phyloP scores from a whole-genome alignment of 2,797 vertebrate species.

The Rachycentron canadum region DNA sequence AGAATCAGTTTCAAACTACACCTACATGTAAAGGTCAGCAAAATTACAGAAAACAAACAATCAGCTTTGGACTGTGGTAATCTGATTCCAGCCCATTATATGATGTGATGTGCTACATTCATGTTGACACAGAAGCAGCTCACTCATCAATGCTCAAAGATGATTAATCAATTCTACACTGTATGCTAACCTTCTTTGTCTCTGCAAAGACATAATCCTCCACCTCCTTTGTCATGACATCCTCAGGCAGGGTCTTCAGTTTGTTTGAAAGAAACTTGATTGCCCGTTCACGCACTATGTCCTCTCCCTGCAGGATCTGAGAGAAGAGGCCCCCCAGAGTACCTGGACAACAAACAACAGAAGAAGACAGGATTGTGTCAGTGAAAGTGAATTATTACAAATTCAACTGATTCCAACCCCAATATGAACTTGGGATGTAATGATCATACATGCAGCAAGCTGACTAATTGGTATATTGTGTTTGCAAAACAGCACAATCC shows the following conservation, averaged over 20 bases:
- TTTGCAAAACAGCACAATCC: neutral
- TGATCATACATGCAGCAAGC: neutral
- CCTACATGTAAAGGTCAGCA: too few relatives aligned
- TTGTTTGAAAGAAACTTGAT: slow-evolving; percentile 97
- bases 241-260: slow-evolving; percentile 93
- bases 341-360: slow-evolving; percentile 76
- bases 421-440: neutral
- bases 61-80: neutral
- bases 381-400: neutral
- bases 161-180: neutral
- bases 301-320: slow-evolving; percentile 98
- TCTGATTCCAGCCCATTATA: neutral
- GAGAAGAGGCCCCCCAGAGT: slow-evolving; percentile 97
- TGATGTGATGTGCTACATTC: neutral
- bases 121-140: neutral
- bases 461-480: neutral
- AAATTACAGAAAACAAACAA: neutral
- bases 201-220: slow-evolving; percentile 94
- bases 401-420: neutral
- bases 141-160: neutral
- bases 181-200: slow-evolving; percentile 91
- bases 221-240: slow-evolving; percentile 96
- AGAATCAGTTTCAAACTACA: neutral
- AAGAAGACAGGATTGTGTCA: neutral
- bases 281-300: slow-evolving; percentile 95